Conservation (phyloP, 2,797 vertebrate genomes). For the Anolis apletophallus region DNA sequence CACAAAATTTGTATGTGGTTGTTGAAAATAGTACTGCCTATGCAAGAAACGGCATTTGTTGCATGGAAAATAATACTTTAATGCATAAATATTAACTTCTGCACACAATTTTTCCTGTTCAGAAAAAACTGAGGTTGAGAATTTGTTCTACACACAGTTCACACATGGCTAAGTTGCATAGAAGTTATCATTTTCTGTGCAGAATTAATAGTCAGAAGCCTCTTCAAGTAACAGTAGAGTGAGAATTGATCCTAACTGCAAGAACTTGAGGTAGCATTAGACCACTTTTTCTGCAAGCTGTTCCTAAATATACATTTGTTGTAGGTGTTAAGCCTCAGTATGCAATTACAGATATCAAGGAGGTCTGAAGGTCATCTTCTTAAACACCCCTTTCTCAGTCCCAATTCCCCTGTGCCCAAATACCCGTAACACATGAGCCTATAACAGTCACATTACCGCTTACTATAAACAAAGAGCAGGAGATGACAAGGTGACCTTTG, state of each 20-base stretch:
- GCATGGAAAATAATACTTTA: too few relatives aligned
- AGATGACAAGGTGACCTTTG: slow-evolving; percentile 22
- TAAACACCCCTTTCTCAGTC: not conserved
- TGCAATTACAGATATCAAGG: slow-evolving; percentile 21
- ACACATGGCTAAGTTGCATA: too few relatives aligned
- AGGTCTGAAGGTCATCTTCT: not conserved
- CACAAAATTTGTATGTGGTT: too few relatives aligned
- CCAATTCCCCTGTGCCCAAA: slow-evolving; percentile 10
- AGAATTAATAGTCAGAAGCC: too few relatives aligned
- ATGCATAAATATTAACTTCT: too few relatives aligned
- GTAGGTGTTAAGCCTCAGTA: slow-evolving; percentile 2
- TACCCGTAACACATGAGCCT: not conserved
- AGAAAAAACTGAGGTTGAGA: too few relatives aligned
- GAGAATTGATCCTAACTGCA: not conserved
- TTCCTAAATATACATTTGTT: not conserved
- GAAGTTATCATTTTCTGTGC: too few relatives aligned
- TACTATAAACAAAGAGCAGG: not conserved
- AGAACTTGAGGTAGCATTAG: not conserved
- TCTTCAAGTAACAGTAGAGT: not conserved
- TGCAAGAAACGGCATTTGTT: too few relatives aligned
- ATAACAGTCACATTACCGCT: slow-evolving; percentile 5
- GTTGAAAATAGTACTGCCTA: too few relatives aligned
- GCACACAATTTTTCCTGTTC: too few relatives aligned
- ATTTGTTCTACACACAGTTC: too few relatives aligned
- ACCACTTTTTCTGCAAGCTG: slow-evolving; percentile 9